Conservation (phyloP, 2,797 vertebrate species). For the Mormyrops attenuatus region DNA sequence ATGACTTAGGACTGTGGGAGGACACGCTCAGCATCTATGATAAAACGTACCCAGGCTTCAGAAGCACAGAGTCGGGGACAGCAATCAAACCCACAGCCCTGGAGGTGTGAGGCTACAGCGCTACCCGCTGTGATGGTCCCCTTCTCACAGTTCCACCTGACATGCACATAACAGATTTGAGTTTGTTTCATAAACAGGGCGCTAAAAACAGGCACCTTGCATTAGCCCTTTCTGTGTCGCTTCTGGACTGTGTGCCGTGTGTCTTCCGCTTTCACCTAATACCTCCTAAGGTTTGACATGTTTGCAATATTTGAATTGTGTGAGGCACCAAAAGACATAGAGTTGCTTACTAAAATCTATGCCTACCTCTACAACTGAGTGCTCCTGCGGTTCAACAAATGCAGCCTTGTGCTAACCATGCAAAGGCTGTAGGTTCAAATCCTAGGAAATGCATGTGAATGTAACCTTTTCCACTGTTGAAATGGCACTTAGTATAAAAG, state of each 20-base stretch:
- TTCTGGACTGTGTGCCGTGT: background rate
- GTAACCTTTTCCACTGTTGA: background rate
- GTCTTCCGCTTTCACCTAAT: background rate
- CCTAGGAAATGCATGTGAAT: background rate
- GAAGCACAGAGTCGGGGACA: background rate
- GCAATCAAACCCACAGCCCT: conserved; percentile 1
- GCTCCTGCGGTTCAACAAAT: background rate
- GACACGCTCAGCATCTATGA: background rate
- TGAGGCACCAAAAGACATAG: background rate
- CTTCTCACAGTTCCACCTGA: background rate
- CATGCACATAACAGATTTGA: background rate
- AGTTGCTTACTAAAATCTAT: background rate
- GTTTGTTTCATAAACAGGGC: background rate
- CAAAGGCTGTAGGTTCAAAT: background rate
- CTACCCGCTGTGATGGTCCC: background rate
- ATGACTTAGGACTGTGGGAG: background rate
- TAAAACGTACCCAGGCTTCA: background rate
- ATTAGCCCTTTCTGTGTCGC: background rate
- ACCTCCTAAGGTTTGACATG: background rate
- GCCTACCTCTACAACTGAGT: background rate
- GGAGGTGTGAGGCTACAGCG: background rate
- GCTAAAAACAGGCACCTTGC: background rate
- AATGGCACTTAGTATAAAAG: background rate
- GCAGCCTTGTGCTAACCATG: background rate
- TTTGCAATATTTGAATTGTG: background rate